Base-by-base conservation (phyloP, 2,113 vertebrate species). In the Chlorocebus sabaeus region DNA sequence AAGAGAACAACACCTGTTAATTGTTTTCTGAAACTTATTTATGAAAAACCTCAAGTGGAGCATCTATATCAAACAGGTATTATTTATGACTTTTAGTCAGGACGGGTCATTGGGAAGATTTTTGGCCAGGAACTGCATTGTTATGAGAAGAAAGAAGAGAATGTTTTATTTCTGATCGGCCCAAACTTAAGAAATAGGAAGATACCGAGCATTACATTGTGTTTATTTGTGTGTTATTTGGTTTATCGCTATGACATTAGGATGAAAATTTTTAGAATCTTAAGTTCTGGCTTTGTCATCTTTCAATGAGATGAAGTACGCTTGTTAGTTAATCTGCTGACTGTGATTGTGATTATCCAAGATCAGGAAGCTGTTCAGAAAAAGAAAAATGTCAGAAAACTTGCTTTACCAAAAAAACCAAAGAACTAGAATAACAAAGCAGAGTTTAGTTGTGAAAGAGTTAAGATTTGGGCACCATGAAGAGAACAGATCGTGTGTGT, bases 1-100 rank as follows among this genome's bases (percentile, higher is more conserved):
- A 25, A 0, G 67, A 90, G 11, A 80, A 4, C 57, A 32, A 38
- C 27, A 14, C 11, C 25, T 89, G 84, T 85, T 45, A 8, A 16
- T 52, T 70, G 45, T 91, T 86, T 94, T 93, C 73, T 89, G 76
- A 92, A 96, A 32, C 38, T 83, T 68, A 59, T 17, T 96, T 96
- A 92, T 85, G 86, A 16, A 48, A 76, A 93, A 68, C 55, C 13
- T 86, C 68, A 64, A 30, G 20, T 8, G 90, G 84, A 52, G 23
- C 52, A 23, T 38, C 75, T 38, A 0, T 40, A n/a, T 72, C 72
- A 55, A 23, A 48, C 9, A 3, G 52, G 35, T 55, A 14, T 95
- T 96, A 16, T 32, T 5, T 38, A 43, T 92, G 57, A 18, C 12
- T 10, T 96, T 92, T 27, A 98, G 50, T 79, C n/a, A 27, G 18